phyloP scores from a whole-genome alignment of 2,113 vertebrate genomes.

The Hydropotes inermis region DNA sequence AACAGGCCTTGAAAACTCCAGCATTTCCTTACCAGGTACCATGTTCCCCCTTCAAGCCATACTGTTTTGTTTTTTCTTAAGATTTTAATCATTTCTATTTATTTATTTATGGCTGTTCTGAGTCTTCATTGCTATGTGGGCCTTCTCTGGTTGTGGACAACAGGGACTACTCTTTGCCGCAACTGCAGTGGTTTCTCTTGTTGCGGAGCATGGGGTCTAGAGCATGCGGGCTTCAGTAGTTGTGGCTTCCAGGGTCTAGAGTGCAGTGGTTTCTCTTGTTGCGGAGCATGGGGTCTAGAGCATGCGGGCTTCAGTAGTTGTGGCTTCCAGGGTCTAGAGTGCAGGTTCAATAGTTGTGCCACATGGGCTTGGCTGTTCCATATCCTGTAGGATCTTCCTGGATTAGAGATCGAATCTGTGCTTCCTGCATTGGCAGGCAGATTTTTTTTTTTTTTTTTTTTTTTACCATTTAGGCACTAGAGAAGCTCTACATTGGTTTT shows the following conservation, averaged over 20 bases:
- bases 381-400: background rate
- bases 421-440: background rate
- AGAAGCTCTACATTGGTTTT: background rate
- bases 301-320: accelerated
- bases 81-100: background rate
- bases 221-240: accelerated
- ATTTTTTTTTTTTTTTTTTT: too few relatives aligned
- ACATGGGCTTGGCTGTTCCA: background rate
- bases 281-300: background rate
- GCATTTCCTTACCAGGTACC: background rate
- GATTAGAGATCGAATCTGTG: background rate
- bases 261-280: background rate
- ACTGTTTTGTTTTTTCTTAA: background rate
- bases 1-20: background rate
- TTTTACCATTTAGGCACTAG: background rate
- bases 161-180: background rate
- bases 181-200: background rate
- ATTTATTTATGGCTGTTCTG: background rate
- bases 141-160: background rate
- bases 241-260: background rate
- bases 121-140: background rate
- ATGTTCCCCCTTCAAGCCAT: background rate
- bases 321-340: background rate
- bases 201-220: background rate
- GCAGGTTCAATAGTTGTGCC: background rate